Conservation (phyloP, 2,797 vertebrate species). For the Pipistrellus kuhlii region DNA sequence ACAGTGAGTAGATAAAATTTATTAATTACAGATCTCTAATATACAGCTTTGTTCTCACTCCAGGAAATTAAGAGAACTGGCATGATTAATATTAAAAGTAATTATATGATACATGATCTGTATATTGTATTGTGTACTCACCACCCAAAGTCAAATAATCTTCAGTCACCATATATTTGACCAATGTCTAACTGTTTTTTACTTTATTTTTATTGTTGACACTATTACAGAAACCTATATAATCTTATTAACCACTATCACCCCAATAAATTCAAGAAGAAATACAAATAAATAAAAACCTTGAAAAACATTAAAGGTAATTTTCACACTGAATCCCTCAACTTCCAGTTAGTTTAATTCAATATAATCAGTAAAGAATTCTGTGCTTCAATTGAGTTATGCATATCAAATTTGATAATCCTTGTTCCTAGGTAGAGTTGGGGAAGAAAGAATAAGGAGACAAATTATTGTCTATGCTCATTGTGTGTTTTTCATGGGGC, state of each 20-base stretch:
- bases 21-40: slow-evolving; percentile 5
- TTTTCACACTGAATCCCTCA: background rate
- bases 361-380: background rate
- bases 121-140: background rate
- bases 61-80: background rate
- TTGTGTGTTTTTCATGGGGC: background rate
- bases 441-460: background rate
- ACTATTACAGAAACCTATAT: background rate
- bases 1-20: background rate
- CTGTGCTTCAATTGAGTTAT: background rate
- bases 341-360: slow-evolving; percentile 33
- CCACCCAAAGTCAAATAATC: background rate
- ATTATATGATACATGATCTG: background rate
- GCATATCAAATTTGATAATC: background rate
- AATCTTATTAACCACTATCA: background rate
- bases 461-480: slow-evolving; percentile 31
- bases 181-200: background rate
- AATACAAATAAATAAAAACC: background rate
- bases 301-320: slow-evolving; percentile 32
- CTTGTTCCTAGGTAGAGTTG: background rate
- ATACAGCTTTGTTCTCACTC: background rate
- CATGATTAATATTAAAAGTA: slow-evolving; percentile 44
- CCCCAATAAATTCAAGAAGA: background rate
- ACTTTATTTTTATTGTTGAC: background rate
- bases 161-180: background rate